Evolutionary conservation across 2,888 invertebrate species (phyloP), one percentile per base, ranked within the genome.

Genomic region (Drosophila mimetica): DNA sequence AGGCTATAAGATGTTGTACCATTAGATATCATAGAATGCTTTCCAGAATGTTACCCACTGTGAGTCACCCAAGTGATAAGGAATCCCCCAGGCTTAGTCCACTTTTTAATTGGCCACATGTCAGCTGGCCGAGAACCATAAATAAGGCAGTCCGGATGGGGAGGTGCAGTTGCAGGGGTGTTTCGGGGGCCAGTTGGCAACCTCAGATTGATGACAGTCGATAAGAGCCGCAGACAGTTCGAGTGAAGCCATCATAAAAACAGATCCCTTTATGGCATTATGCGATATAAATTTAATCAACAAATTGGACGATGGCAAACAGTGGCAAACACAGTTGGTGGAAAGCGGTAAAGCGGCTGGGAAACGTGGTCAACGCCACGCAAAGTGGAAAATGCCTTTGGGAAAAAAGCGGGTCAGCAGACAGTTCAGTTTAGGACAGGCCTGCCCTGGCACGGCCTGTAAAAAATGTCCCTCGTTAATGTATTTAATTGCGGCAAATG

Each of bases 331-430:
- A 14, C 28, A 51, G 18, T 11, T 14, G 4, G 18, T 70, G 60
- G 22, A 48, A 25, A 76, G 60, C 34, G 64, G 52, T 30, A 2
- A 30, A 30, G 9, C 28, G 28, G 28, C 28, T 30, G 28, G 28
- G 3, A 30, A 30, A 30, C 28, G 30, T 41, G 60, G 51, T 16
- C 59, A 59, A 25, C 20, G 32, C 18, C 39, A 32, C 52, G 41
- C 52, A 25, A 53, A 70, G 50, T 71, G 63, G 72, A 41, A 36
- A 20, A 70, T 77, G 78, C 79, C 82, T 76, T 61, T 72, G 66
- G 88, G 86, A 82, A 86, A 79, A 86, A 79, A 44, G 14, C 42
- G 76, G 86, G 86, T 88, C 88, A 88, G 80, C 84, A 80, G 85
- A 82, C 86, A 76, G 77, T 79, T 82, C 78, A 77, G 85, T 77